Evolutionary conservation across 2,113 vertebrate species (phyloP).

Genomic region (Mastomys coucha): DNA sequence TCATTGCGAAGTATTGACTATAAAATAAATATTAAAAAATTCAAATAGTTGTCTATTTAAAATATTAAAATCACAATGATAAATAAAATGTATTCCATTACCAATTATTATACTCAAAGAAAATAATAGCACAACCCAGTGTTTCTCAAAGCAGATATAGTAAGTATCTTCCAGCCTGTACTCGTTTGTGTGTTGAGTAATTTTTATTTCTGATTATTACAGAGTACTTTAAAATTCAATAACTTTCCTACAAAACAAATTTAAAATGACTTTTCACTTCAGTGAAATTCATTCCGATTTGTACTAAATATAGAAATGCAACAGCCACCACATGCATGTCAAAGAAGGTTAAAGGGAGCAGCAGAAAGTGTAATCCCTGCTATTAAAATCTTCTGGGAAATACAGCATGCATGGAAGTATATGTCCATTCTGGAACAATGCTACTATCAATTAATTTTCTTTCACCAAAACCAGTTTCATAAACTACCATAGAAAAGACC

Average conservation of each 20-base stretch:
- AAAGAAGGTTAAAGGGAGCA: conserved; percentile 51
- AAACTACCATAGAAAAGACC: not conserved
- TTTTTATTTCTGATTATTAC: conserved; percentile 45
- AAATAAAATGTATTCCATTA: not conserved
- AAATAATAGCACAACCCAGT: not conserved
- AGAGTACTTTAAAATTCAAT: conserved; percentile 64
- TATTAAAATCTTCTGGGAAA: conserved; percentile 33
- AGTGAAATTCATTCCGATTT: conserved; percentile 64
- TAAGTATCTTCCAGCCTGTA: not conserved
- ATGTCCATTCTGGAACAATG: conserved; percentile 31
- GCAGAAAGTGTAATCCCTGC: conserved; percentile 63
- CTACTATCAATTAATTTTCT: conserved; percentile 55
- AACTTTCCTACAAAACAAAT: conserved; percentile 61
- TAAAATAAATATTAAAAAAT: not conserved
- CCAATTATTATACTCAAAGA: not conserved
- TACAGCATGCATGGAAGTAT: conserved; percentile 17
- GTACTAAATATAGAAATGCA: conserved; percentile 70
- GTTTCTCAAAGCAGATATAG: not conserved
- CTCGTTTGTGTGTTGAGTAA: conserved; percentile 17
- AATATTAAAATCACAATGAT: not conserved
- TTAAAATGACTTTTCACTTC: conserved; percentile 73
- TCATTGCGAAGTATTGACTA: not conserved
- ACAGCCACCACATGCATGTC: conserved; percentile 48
- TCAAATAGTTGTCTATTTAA: too few relatives aligned
- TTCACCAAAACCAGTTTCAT: conserved; percentile 57